Percentiles rank a stretch among this genome's conserved stretches.
Conservation (phyloP, 1,140 invertebrate species). For the Halictus rubicundus region DNA sequence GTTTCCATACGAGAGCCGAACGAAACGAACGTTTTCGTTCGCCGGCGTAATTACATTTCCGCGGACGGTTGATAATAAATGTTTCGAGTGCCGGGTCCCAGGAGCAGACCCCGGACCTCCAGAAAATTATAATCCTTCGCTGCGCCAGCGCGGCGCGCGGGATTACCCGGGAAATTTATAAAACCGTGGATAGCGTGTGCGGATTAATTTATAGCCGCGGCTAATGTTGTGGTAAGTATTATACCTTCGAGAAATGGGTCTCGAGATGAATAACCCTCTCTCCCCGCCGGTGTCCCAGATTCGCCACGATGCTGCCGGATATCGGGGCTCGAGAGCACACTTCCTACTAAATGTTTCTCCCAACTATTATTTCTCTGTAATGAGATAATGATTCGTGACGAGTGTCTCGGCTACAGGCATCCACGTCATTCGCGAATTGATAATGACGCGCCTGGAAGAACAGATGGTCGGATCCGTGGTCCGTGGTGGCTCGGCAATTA, state of each 20-base stretch:
- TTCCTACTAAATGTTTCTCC: no score
- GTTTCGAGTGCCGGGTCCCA: not conserved
- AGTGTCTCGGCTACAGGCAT: no score
- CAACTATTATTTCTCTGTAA: no score
- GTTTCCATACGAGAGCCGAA: not conserved
- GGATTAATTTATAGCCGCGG: constrained; percentile 19
- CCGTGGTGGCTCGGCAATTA: no score
- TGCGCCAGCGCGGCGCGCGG: not conserved
- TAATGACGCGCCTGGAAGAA: no score
- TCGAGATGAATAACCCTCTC: constrained; percentile 8
- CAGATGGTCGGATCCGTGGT: no score
- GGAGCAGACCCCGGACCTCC: not conserved
- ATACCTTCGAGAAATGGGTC: not conserved
- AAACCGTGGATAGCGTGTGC: not conserved
- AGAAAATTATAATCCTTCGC: constrained; percentile 22
- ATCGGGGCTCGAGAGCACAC: not conserved
- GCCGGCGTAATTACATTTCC: not conserved
- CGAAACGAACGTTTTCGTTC: not conserved
- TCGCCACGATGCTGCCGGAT: not conserved
- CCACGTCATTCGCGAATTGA: no score
- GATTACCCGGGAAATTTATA: not conserved
- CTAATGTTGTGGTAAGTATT: constrained; percentile 18
- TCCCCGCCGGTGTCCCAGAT: not conserved
- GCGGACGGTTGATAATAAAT: not conserved
- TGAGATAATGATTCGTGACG: no score